Evolutionary conservation across 2,888 invertebrate genomes (phyloP).

Genomic region (Drosophila mimica): DNA sequence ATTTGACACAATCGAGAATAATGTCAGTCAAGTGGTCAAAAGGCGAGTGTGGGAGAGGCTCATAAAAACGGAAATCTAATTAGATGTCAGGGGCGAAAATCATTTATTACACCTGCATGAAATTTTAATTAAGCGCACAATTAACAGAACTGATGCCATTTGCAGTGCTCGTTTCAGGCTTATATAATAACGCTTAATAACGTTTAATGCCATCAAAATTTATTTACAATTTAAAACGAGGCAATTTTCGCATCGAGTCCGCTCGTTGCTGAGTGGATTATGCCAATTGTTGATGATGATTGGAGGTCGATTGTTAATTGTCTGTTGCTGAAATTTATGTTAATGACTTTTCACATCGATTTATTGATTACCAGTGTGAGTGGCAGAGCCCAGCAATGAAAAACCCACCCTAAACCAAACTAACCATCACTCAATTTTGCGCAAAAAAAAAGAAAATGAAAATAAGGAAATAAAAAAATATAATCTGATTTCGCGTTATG

Average conservation of each 20-base stretch:
- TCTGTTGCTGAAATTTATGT: conserved; percentile 72
- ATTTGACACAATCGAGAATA: conserved; percentile 38
- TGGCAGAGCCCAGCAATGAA: neutral
- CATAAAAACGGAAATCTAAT: conserved; percentile 73
- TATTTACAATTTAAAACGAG: conserved; percentile 76
- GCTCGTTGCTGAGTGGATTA: conserved; percentile 72
- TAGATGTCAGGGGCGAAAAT: conserved; percentile 65
- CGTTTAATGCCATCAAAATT: conserved; percentile 77
- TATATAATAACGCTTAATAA: conserved; percentile 61
- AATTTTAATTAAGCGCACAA: conserved; percentile 80
- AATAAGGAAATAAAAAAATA: conserved; percentile 22
- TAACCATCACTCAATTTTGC: conserved; percentile 40
- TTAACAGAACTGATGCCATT: conserved; percentile 60
- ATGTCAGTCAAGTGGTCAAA: conserved; percentile 18
- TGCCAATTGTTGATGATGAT: conserved; percentile 76
- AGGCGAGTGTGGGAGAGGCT: neutral
- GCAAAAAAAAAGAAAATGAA: conserved; percentile 9
- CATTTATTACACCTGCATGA: conserved; percentile 80
- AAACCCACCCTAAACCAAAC: conserved; percentile 36
- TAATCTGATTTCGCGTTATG: conserved; percentile 71
- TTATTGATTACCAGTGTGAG: conserved; percentile 60
- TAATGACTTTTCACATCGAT: conserved; percentile 75
- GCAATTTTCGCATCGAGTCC: conserved; percentile 60
- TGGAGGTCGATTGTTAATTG: conserved; percentile 76
- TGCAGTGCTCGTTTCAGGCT: conserved; percentile 15